Evolutionary conservation across 2,797 vertebrate species (phyloP), one percentile per base, ranked within the genome.

Genomic region (Acanthornis magna): DNA sequence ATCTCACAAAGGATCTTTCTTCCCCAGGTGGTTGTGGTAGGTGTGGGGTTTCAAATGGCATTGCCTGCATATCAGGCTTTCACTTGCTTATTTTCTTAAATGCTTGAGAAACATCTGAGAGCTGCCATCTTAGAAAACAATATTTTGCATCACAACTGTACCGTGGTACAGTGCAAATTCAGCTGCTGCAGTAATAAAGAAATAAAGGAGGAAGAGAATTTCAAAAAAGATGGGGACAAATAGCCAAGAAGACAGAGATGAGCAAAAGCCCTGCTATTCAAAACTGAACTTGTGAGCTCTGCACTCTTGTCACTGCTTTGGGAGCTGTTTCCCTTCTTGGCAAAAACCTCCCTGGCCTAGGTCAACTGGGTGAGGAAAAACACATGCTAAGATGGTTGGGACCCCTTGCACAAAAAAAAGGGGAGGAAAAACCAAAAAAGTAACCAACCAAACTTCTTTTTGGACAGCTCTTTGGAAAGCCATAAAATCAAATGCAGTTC

Each of bases 401-500:
- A 82, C 48, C 71, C 30, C 63, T 95, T 76, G 70, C 53, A 60
- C 61, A 82, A 93, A 48, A 48, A 53, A 65, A 53, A 50, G 1
- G 16, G 26, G 7, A 53, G 50, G 29, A 68, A 53, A 61, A 40
- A 17, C 43, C 30, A 25, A 68, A 73, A 30, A 71, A 70, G 36
- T 34, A 32, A 40, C 13, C 34, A 72, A 43, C 57, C 26, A 34
- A 47, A 32, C 77, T 86, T 74, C 57, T 83, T 95, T 92, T 97
- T 97, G 96, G 97, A 97, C 45, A 96, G 89, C 62, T 82, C 95
- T 96, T 92, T 95, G 95, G 96, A 97, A 97, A 97, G 83, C 84
- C 85, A 89, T 97, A 97, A 97, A 97, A 96, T 95, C 91, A 97
- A 97, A 93, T 94, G 68, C 95, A 97, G 96, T 91, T 96, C 92